A percentile compares a stretch with the other conserved stretches of the same genome.
These are phyloP conservation scores for Scyliorhinus canicula DNA, from an alignment of 2,797 vertebrate species.

Conservation along the genomic window DNA sequence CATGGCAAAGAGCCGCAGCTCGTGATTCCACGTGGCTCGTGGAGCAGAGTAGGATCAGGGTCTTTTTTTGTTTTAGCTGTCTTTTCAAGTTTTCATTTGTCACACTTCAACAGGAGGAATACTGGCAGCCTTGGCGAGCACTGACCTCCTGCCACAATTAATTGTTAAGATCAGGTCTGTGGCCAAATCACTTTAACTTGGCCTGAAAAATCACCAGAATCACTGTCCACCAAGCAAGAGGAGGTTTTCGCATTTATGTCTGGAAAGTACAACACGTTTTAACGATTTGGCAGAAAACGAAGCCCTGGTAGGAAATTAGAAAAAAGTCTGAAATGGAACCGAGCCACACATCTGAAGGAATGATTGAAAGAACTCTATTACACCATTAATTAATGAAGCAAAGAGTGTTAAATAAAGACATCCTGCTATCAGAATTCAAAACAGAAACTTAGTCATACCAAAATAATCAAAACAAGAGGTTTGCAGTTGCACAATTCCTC, in stretches of 20 bases:
- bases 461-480: conserved; percentile 32
- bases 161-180: neutral
- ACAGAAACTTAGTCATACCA: conserved; percentile 9
- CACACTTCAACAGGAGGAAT: neutral
- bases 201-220: conserved; percentile 7
- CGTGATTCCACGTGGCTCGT: too few species aligned
- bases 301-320: conserved; percentile 31
- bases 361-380: conserved; percentile 32
- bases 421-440: conserved; percentile 34
- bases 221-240: neutral
- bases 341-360: conserved; percentile 32
- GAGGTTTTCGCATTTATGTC: conserved; percentile 18
- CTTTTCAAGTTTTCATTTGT: neutral
- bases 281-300: conserved; percentile 38
- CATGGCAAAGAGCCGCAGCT: neutral
- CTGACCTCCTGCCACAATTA: neutral
- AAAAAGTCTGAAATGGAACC: conserved; percentile 30
- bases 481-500: conserved; percentile 21
- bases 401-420: conserved; percentile 38
- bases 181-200: neutral
- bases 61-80: neutral
- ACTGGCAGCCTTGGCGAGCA: neutral
- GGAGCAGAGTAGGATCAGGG: neutral
- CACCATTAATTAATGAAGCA: conserved; percentile 32
- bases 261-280: conserved; percentile 36